These are phyloP conservation scores for Mesocentrotus franciscanus DNA, from an alignment of 53 echinoderm and acorn worm species.

Conservation along the genomic window DNA sequence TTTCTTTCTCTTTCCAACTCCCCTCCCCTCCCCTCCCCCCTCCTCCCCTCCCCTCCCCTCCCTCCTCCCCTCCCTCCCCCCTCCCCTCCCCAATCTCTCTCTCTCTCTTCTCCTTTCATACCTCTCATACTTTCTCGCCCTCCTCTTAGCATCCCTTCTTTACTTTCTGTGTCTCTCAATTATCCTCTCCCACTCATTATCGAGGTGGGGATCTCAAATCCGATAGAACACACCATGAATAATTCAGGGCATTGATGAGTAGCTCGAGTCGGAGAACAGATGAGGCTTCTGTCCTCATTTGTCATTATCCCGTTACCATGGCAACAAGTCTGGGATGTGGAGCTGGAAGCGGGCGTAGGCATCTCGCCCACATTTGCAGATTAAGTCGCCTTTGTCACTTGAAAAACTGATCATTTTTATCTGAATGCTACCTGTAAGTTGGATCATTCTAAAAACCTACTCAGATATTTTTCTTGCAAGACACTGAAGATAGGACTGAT, in stretches of 20 bases:
- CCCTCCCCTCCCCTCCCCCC: not conserved
- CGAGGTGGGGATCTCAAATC: conserved; percentile 28
- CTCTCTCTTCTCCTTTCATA: not conserved
- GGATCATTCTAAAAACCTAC: not conserved
- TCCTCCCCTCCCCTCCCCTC: not conserved
- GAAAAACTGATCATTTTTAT: not conserved
- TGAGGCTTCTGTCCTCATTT: conserved; percentile 43
- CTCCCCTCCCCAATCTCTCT: not conserved
- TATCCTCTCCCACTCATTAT: not conserved
- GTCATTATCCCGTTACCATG: conserved; percentile 55
- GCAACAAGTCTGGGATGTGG: conserved; percentile 37
- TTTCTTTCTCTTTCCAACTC: not conserved
- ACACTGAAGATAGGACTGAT: no score
- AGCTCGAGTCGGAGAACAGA: conserved; percentile 10
- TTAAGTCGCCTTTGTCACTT: not conserved
- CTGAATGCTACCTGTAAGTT: not conserved
- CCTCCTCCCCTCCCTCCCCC: not conserved
- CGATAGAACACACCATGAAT: conserved; percentile 32
- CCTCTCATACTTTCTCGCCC: not conserved
- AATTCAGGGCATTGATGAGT: conserved; percentile 44
- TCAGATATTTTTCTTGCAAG: not conserved
- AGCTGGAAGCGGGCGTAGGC: not conserved
- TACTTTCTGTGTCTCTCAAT: not conserved
- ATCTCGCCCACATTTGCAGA: not conserved
- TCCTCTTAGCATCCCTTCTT: not conserved